phyloP scores from a whole-genome alignment of 1,140 invertebrate species.

The Drosophila sechellia region DNA sequence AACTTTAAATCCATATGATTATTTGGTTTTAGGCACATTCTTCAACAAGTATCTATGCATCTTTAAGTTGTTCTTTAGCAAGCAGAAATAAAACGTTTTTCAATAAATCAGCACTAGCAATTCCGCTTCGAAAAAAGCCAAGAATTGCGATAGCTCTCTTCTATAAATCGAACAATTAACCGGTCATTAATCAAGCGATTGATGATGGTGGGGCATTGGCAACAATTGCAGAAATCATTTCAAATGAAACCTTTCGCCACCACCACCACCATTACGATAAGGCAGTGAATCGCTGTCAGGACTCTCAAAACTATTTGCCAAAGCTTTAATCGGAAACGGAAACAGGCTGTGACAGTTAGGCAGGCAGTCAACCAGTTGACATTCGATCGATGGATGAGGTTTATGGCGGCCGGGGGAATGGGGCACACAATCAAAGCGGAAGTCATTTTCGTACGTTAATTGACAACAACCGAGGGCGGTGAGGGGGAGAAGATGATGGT shows the following conservation, averaged over 20 bases:
- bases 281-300: background rate
- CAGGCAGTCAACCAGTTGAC: slow-evolving; percentile 74
- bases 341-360: slow-evolving; percentile 75
- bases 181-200: slow-evolving; percentile 70
- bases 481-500: slow-evolving; percentile 1
- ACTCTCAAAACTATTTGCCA: slow-evolving; percentile 76
- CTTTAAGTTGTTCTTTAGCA: background rate
- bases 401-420: background rate
- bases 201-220: slow-evolving; percentile 43
- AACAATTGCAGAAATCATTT: slow-evolving; percentile 72
- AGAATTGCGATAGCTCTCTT: background rate
- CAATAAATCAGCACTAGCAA: slow-evolving; percentile 28
- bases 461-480: slow-evolving; percentile 61
- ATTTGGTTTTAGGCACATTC: too few species aligned
- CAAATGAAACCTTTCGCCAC: slow-evolving; percentile 52
- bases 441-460: slow-evolving; percentile 84
- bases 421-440: slow-evolving; percentile 75
- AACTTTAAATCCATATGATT: too few species aligned
- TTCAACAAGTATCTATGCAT: too few species aligned
- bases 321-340: slow-evolving; percentile 81
- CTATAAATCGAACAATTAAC: slow-evolving; percentile 67
- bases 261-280: background rate
- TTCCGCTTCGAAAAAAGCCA: background rate
- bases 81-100: background rate
- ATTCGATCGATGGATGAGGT: slow-evolving; percentile 72